A percentile compares a stretch with the other conserved stretches of the same genome.
phyloP scores from a whole-genome alignment of 2,888 invertebrate genomes.

The Drosophila mulleri region DNA sequence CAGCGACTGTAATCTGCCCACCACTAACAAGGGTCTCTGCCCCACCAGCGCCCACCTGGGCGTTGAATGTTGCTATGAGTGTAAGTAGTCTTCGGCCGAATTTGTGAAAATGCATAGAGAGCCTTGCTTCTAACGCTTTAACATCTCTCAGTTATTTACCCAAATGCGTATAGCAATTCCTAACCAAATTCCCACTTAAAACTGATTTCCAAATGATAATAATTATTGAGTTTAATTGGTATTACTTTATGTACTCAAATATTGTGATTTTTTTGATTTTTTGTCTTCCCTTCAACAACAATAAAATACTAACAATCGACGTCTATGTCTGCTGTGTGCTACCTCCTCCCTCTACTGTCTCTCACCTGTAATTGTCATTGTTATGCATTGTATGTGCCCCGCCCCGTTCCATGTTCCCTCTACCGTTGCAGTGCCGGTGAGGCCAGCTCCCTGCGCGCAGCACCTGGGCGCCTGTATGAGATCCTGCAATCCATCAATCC shows the following conservation, averaged over 20 bases:
- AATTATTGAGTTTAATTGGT: conserved; percentile 39
- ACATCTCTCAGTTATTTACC: conserved; percentile 34
- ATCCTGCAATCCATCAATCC: conserved; percentile 69
- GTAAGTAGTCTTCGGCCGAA: conserved; percentile 67
- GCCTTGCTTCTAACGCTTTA: conserved; percentile 25
- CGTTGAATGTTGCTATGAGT: conserved; percentile 84
- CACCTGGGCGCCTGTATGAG: conserved; percentile 82
- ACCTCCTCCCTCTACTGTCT: conserved; percentile 3
- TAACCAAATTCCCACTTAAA: conserved; percentile 23
- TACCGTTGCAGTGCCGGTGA: conserved; percentile 77
- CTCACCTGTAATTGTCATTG: conserved; percentile 29
- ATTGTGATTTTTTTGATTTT: conserved; percentile 5
- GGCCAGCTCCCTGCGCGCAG: conserved; percentile 82
- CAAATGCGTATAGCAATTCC: conserved; percentile 23
- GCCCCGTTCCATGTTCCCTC: conserved; percentile 3
- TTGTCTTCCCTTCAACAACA: conserved; percentile 19
- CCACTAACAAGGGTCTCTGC: conserved; percentile 82
- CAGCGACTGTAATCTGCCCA: conserved; percentile 77
- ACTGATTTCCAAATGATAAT: conserved; percentile 35
- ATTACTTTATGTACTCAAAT: conserved; percentile 52
- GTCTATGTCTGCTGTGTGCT: conserved; percentile 15
- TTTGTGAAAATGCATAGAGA: not conserved
- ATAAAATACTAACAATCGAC: conserved; percentile 33
- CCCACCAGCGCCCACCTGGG: conserved; percentile 77
- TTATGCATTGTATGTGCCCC: conserved; percentile 25